A percentile compares a stretch with the other conserved stretches of the same genome.
Evolutionary conservation across 37 sponge, comb jelly and placozoan genomes (phyloP).

Genomic region (Mnemiopsis leidyi): DNA sequence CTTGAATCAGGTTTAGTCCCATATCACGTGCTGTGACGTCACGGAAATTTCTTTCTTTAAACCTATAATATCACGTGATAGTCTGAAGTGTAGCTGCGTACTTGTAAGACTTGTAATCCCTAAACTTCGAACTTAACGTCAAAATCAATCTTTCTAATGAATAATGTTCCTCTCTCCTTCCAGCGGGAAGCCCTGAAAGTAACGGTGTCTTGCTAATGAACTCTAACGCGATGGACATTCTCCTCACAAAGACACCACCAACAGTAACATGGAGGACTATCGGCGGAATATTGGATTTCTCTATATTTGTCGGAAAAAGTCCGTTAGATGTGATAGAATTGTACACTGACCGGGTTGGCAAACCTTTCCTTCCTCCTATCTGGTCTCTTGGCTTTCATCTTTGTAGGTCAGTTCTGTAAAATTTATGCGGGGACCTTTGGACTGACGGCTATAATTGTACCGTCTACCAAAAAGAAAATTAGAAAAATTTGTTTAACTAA

Average conservation of each 20-base stretch:
- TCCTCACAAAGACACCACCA: constrained; percentile 64
- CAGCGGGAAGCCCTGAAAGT: background rate
- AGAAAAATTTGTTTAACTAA: too few relatives aligned
- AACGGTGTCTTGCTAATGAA: constrained; percentile 79
- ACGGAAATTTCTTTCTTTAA: too few relatives aligned
- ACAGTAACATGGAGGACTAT: constrained; percentile 76
- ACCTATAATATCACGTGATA: too few relatives aligned
- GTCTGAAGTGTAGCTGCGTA: too few relatives aligned
- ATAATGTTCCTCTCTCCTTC: too few relatives aligned
- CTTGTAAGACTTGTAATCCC: too few relatives aligned
- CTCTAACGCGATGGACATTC: constrained; percentile 85
- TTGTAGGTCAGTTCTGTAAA: background rate
- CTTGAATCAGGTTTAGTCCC: constrained; percentile 68
- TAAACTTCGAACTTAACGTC: too few relatives aligned
- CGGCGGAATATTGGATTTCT: constrained; percentile 83
- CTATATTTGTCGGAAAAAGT: constrained; percentile 74
- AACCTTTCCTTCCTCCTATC: constrained; percentile 16
- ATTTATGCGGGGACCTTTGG: too few relatives aligned
- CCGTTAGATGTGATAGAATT: constrained; percentile 74
- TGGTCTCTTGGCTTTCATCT: constrained; percentile 48
- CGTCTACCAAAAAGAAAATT: too few relatives aligned
- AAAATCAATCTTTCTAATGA: background rate
- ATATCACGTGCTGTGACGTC: constrained; percentile 32
- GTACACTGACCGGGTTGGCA: constrained; percentile 67
- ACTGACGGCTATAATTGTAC: too few relatives aligned